Evolutionary conservation across 2,797 vertebrate species (phyloP).

Genomic region (Myotis planiceps): DNA sequence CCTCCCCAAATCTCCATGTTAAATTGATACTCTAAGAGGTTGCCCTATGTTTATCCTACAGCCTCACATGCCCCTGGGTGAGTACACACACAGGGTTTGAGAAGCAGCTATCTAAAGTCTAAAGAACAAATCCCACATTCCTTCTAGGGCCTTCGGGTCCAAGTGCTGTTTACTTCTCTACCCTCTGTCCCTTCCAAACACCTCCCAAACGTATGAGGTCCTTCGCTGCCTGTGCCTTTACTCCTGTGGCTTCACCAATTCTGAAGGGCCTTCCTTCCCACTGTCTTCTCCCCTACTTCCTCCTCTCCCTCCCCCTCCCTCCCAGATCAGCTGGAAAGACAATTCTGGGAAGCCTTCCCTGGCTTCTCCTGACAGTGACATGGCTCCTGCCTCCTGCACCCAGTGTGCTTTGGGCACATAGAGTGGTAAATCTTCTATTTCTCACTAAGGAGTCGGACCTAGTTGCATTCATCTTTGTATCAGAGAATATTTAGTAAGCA

Average conservation of each 20-base stretch:
- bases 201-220: not conserved
- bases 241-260: not conserved
- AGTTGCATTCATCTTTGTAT: not conserved
- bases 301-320: not conserved
- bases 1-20: not conserved
- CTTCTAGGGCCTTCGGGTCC: not conserved
- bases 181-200: not conserved
- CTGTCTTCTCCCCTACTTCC: not conserved
- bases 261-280: not conserved
- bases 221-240: not conserved
- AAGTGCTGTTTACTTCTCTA: not conserved
- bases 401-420: not conserved
- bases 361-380: no score
- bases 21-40: not conserved
- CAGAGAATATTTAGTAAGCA: not conserved
- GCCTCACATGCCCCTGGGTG: not conserved
- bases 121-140: not conserved
- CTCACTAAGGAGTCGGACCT: not conserved
- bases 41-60: not conserved
- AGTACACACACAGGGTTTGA: not conserved
- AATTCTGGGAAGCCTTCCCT: not conserved
- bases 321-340: not conserved
- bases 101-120: not conserved
- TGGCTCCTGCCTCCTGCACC: not conserved
- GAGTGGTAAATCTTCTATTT: not conserved